Conservation (phyloP, 2,797 vertebrate genomes). For the Echiichthys vipera region DNA sequence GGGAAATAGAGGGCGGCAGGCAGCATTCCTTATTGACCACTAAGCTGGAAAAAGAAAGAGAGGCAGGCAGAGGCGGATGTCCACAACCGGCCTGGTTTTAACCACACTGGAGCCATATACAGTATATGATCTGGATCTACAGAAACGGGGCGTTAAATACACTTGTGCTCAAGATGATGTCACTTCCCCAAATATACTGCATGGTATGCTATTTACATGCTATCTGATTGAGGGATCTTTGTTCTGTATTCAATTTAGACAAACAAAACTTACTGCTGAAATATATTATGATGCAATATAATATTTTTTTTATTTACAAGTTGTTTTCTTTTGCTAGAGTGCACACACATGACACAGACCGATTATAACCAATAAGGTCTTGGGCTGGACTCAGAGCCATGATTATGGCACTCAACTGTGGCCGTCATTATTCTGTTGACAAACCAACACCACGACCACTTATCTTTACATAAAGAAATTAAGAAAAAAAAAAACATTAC, state of each 20-base stretch:
- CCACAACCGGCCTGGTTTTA: constrained; percentile 68
- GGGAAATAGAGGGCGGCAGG: constrained; percentile 80
- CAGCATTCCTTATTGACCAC: constrained; percentile 75
- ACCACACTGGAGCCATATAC: constrained; percentile 55
- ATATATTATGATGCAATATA: constrained; percentile 8
- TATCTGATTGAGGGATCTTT: background rate
- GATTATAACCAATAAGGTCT: constrained; percentile 1
- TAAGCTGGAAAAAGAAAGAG: constrained; percentile 70
- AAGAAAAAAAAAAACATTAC: too few relatives aligned
- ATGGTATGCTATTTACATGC: background rate
- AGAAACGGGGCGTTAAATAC: constrained; percentile 42
- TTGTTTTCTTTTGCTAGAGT: background rate
- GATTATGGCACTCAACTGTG: background rate
- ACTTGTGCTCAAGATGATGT: constrained; percentile 48
- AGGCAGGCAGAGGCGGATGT: constrained; percentile 58
- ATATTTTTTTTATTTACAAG: background rate
- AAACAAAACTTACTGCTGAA: background rate
- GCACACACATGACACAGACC: constrained; percentile 16
- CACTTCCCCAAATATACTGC: constrained; percentile 30
- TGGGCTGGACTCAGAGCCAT: background rate
- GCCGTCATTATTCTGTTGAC: background rate
- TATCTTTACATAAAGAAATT: background rate
- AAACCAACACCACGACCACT: background rate
- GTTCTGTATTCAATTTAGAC: background rate
- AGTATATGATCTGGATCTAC: constrained; percentile 32